Evolutionary conservation across 2,888 invertebrate genomes (phyloP), one percentile per base, ranked within the genome.

Genomic region (Netelia inedita): DNA sequence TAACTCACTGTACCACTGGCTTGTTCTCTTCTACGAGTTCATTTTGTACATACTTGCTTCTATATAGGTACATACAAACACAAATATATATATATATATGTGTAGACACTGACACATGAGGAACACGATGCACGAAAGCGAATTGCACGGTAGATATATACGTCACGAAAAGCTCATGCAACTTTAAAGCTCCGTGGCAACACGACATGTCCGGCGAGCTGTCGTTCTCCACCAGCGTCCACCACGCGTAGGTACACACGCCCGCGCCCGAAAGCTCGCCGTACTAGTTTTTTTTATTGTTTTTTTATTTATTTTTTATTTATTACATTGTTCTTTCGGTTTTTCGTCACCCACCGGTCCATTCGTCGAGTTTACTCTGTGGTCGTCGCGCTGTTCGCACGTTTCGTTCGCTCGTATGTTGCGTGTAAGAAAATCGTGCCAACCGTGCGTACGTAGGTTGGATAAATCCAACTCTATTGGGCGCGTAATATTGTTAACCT

Each of bases 401-500:
- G 21, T n/a, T 79, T 69, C 21, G 65, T 74, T 69, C 79, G 65
- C 65, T 79, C 79, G 43, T 79, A 55, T 43, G 41, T 43, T 28
- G 63, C 53, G 63, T 28, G 63, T 71, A 69, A 21, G 9, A 61
- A 73, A 82, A 23, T 72, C 11, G 19, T 35, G 10, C 8, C 8
- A 1, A 72, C 5, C 5, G 3, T 28, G 28, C 28, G 28, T 28
- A 2, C 0, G 28, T 28, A 5, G 3, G 28, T 2, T 28, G 28
- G 28, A 28, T 2, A 72, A 72, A 59, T 23, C 28, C 16, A 28
- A 46, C 66, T 80, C 74, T 46, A 74, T 74, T 73, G 55, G 28
- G n/a, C 50, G 55, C 80, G 23, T 19, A 83, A 74, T 63, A 74
- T 79, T 82, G 73, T 82, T 69, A 73, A 78, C 78, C 78, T 69